Percentiles rank a stretch among this genome's conserved stretches.
phyloP scores from a whole-genome alignment of 2,888 invertebrate species.

The Amphipoea oculea region DNA sequence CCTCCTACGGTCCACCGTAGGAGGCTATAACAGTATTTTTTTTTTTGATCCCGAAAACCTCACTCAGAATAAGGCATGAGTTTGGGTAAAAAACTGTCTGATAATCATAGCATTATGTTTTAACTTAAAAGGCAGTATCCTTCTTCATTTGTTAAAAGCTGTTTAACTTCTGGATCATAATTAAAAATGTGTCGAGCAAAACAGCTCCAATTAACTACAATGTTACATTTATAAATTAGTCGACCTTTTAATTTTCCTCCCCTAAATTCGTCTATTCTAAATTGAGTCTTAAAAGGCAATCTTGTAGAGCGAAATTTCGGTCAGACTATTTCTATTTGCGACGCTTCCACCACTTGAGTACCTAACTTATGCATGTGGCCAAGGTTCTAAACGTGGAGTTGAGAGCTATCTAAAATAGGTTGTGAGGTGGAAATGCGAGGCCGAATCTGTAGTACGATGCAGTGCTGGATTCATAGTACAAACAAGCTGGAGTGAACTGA shows the following conservation, averaged over 20 bases:
- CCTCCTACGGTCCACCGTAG: too few species aligned
- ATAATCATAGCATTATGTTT: background rate
- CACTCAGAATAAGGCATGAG: background rate
- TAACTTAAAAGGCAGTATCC: background rate
- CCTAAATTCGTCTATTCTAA: slow-evolving; percentile 19
- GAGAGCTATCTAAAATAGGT: slow-evolving; percentile 39
- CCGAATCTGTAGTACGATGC: slow-evolving; percentile 34
- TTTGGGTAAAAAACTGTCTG: background rate
- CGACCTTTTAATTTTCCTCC: slow-evolving; percentile 21
- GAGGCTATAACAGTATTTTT: background rate
- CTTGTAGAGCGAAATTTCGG: slow-evolving; percentile 22
- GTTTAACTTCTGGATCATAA: background rate
- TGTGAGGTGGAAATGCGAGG: slow-evolving; percentile 16
- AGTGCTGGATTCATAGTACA: slow-evolving; percentile 29
- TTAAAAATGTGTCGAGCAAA: background rate
- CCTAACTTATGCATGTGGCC: slow-evolving; percentile 43
- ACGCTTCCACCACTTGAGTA: background rate
- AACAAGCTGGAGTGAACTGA: slow-evolving; percentile 14
- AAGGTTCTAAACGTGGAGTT: slow-evolving; percentile 34
- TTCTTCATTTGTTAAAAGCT: slow-evolving; percentile 1
- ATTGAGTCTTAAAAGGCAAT: slow-evolving; percentile 20
- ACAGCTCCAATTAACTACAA: background rate
- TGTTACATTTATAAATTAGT: slow-evolving; percentile 18
- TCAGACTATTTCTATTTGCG: slow-evolving; percentile 34
- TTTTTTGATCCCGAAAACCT: background rate